Conservation (phyloP, 2,113 vertebrate species). For the Narcine bancroftii region DNA sequence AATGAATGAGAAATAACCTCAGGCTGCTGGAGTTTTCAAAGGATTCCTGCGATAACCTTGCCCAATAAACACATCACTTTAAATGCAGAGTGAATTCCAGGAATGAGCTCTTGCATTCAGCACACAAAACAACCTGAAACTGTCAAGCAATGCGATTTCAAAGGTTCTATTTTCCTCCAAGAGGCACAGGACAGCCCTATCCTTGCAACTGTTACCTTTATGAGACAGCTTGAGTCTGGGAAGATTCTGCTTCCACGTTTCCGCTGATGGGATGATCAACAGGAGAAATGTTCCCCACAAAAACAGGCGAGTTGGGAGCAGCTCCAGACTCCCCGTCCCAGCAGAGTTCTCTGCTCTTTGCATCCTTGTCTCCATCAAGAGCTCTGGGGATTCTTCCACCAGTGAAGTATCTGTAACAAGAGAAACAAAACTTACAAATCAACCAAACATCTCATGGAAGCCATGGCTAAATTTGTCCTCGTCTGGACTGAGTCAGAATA, state of each 20-base stretch:
- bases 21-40: background rate
- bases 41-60: background rate
- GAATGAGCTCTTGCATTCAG: conserved; percentile 18
- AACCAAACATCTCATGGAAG: background rate
- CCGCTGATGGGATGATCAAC: conserved; percentile 57
- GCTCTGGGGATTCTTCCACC: background rate
- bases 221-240: conserved; percentile 82
- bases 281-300: conserved; percentile 57
- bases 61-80: conserved; percentile 28
- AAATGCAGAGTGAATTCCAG: conserved; percentile 16
- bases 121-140: conserved; percentile 9
- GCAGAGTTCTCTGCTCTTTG: background rate
- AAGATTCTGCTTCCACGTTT: conserved; percentile 73
- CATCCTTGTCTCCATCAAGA: background rate
- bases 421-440: background rate
- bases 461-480: too few relatives aligned
- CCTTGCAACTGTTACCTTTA: conserved; percentile 69
- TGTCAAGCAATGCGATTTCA: background rate
- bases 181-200: background rate
- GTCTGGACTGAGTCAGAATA: too few relatives aligned
- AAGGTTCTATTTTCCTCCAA: background rate
- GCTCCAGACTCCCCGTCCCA: background rate
- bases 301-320: conserved; percentile 40
- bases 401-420: background rate
- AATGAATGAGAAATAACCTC: conserved; percentile 6